Percentiles rank a stretch among this genome's conserved stretches.
Evolutionary conservation across 2,888 invertebrate species (phyloP).

Genomic region (Blera fallax): DNA sequence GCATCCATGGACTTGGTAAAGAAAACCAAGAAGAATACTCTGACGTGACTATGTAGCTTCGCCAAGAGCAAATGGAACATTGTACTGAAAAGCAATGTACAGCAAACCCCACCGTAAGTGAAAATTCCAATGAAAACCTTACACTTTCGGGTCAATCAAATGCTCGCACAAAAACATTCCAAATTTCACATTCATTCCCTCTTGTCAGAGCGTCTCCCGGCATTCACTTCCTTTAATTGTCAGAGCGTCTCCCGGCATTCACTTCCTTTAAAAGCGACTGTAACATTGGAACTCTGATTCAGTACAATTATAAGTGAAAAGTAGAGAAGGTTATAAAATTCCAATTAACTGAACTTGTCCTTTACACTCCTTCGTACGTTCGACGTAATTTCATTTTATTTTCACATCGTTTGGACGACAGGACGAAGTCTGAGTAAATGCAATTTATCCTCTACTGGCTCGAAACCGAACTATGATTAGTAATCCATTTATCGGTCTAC

Average conservation of each 20-base stretch:
- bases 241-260: neutral
- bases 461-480: neutral
- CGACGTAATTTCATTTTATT: neutral
- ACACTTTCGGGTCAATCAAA: no score
- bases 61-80: no score
- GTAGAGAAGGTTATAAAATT: neutral
- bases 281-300: neutral
- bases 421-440: neutral
- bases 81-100: no score
- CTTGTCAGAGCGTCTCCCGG: no score
- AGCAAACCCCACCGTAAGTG: no score
- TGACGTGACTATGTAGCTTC: no score
- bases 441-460: neutral
- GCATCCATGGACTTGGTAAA: no score
- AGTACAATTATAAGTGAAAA: neutral
- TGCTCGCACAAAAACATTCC: no score
- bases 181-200: no score
- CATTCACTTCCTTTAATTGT: neutral
- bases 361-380: neutral
- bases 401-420: neutral
- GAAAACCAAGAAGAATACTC: no score
- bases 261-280: neutral
- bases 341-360: neutral
- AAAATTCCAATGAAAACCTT: no score
- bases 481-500: neutral